Evolutionary conservation across 2,888 invertebrate genomes (phyloP), one percentile per base, ranked within the genome.

Genomic region (Stenchaetothrips biformis): DNA sequence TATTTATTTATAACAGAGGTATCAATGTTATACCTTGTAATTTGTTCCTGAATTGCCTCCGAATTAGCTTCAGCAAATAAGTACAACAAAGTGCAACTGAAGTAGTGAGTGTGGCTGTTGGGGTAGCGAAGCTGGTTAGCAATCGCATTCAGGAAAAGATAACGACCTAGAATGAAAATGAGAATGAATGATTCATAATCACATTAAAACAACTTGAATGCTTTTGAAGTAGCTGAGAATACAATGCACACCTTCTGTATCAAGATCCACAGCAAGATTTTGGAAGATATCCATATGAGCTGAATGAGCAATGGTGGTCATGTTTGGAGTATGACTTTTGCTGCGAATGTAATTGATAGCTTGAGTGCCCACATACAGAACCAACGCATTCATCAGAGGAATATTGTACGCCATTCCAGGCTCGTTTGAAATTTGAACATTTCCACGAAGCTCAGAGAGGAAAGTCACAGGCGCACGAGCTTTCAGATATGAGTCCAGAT

Each of bases 261-360:
- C 99, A 83, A 99, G 91, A 88, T 98, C 98, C 0, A 99, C 98
- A 0, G 98, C 98, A 84, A 99, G 91, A 89, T 98, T 99, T 89
- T 99, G 99, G 91, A 99, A 99, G 84, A 99, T 99, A 87, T 99
- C 99, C 98, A 99, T 99, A 87, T 98, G 99, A 0, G 99, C 95
- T 53, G 98, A 97, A 87, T 99, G 98, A 0, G 97, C 96, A 83
- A 99, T 98, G n/a, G 98, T 98, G 78, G 96, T 93, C 93, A 98
- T 97, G 86, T 94, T 98, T 0, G 98, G 98, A 1, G 95, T 94
- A 84, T 94, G 93, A 78, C 95, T 94, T 87, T 98, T 98, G 84
- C 92, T 92, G 82, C 98, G 92, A 83, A 99, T 97, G 86, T 94
- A 92, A 4, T 92, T 91, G 84, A 99, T 99, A 7, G 99, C 99